Evolutionary conservation across 2,113 vertebrate species (phyloP).

Genomic region (Ia io): DNA sequence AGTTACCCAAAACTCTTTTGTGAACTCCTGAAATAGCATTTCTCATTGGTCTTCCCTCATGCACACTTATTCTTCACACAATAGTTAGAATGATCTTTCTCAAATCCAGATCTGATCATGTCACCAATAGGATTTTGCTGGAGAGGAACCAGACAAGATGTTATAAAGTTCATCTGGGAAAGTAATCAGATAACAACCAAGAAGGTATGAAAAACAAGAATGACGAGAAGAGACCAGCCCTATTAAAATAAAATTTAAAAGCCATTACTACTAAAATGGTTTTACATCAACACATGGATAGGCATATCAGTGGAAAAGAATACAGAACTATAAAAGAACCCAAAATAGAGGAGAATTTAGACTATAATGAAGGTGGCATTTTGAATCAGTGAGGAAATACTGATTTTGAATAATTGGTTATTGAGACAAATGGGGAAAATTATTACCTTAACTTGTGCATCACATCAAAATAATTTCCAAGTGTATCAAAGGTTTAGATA

Average conservation of each 20-base stretch:
- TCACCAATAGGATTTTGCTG: background rate
- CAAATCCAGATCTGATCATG: background rate
- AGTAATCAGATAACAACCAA: background rate
- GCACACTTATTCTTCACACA: background rate
- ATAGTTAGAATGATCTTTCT: background rate
- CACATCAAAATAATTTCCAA: constrained; percentile 3
- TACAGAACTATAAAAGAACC: background rate
- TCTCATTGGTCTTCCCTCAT: background rate
- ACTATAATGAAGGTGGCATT: background rate
- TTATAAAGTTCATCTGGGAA: background rate
- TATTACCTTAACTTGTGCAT: constrained; percentile 6
- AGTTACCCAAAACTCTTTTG: background rate
- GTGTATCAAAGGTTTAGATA: background rate
- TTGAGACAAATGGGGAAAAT: background rate
- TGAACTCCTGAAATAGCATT: background rate
- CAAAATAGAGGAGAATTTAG: background rate
- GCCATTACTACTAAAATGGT: background rate
- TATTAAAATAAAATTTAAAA: background rate
- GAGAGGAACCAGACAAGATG: background rate
- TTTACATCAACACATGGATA: background rate
- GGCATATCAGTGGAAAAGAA: background rate
- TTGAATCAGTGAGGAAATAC: background rate
- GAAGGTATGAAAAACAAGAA: background rate
- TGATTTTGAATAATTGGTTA: background rate
- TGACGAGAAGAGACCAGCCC: background rate